Evolutionary conservation across 2,113 vertebrate genomes (phyloP).

Genomic region (Deroptyus accipitrinus): DNA sequence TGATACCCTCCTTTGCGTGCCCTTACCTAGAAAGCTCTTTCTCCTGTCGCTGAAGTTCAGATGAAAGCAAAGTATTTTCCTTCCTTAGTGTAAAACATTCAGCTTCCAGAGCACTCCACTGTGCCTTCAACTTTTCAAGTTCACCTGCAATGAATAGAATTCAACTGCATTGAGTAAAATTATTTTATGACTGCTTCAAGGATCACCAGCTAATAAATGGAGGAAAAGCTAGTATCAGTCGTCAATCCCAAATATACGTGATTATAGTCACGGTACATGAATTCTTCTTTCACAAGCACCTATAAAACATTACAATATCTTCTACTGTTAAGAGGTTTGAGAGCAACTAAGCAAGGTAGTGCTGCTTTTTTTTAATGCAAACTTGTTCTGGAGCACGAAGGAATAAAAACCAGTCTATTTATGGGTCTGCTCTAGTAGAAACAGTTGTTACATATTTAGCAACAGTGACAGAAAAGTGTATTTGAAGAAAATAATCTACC

Average conservation of each 20-base stretch:
- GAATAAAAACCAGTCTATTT: background rate
- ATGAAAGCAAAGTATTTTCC: constrained; percentile 81
- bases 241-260: background rate
- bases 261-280: background rate
- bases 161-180: background rate
- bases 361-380: background rate
- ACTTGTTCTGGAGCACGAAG: background rate
- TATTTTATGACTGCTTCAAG: background rate
- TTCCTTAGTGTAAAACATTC: constrained; percentile 85
- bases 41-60: constrained; percentile 86
- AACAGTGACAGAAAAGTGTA: background rate
- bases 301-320: background rate
- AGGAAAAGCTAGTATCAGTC: background rate
- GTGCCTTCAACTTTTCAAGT: constrained; percentile 84
- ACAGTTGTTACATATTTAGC: background rate
- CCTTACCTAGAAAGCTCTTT: constrained; percentile 89
- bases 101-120: constrained; percentile 83
- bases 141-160: constrained; percentile 75
- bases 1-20: background rate
- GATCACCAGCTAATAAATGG: background rate
- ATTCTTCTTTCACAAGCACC: background rate
- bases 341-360: background rate
- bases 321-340: background rate
- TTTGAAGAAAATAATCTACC: background rate
- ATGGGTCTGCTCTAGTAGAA: background rate